Percentiles rank a stretch among this genome's conserved stretches.
Conservation (phyloP, 2,113 vertebrate genomes). For the Hepsetus odoe region DNA sequence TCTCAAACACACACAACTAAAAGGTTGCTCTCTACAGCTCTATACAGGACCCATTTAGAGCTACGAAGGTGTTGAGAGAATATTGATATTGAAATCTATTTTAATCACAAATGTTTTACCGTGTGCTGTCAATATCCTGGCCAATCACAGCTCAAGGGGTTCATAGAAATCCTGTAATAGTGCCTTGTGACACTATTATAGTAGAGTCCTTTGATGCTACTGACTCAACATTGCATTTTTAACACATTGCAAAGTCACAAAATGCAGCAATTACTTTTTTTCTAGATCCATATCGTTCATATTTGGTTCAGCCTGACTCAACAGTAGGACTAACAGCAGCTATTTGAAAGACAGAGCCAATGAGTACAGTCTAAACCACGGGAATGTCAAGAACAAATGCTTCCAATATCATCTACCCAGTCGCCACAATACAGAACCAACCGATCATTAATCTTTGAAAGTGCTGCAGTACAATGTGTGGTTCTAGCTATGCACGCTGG, state of each 20-base stretch:
- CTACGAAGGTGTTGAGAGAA: background rate
- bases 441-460: background rate
- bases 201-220: no score
- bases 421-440: background rate
- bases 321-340: background rate
- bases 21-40: no score
- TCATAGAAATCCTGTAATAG: no score
- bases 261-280: no score
- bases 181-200: no score
- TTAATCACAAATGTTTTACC: no score
- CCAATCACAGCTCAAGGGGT: no score
- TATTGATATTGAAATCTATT: no score
- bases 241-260: no score
- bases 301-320: background rate
- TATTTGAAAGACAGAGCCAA: background rate
- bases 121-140: no score
- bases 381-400: background rate
- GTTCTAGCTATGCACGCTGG: background rate
- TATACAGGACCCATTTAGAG: background rate
- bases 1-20: conserved; percentile 3
- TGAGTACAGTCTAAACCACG: background rate
- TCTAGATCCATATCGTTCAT: no score
- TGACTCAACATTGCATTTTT: no score
- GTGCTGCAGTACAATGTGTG: background rate
- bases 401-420: background rate